These are phyloP conservation scores for Sesamia nonagrioides DNA, from an alignment of 1,140 invertebrate species.

Conservation along the genomic window DNA sequence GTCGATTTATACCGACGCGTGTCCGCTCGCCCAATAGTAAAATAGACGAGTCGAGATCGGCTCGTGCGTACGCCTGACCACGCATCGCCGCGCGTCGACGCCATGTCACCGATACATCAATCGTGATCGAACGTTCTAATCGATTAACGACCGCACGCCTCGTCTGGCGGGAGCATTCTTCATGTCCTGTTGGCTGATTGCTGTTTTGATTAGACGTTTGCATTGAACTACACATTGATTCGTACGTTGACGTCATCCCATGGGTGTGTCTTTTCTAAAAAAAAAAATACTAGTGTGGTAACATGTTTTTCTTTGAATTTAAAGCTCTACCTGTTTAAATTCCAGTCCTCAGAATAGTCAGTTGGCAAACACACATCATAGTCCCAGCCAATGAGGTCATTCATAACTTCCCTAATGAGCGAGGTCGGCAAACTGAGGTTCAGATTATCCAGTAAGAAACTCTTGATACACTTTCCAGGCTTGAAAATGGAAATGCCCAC, in stretches of 20 bases:
- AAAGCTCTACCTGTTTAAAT: not conserved
- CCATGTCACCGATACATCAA: conserved; percentile 79
- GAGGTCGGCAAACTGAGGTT: conserved; percentile 8
- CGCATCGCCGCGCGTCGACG: conserved; percentile 60
- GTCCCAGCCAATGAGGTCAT: conserved; percentile 26
- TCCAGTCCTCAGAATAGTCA: not conserved
- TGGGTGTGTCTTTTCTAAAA: not conserved
- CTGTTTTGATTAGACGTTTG: conserved; percentile 53
- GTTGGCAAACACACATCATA: conserved; percentile 23
- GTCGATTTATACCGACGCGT: conserved; percentile 76
- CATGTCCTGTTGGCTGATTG: conserved; percentile 59
- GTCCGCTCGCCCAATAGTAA: conserved; percentile 75
- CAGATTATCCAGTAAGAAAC: conserved; percentile 27
- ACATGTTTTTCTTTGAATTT: not conserved
- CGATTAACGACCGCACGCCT: conserved; percentile 70
- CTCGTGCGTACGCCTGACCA: conserved; percentile 65
- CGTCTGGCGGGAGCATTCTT: conserved; percentile 59
- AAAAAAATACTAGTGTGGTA: not conserved
- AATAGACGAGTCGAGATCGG: conserved; percentile 62
- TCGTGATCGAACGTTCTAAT: conserved; percentile 77
- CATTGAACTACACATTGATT: not conserved
- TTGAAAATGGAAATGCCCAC: conserved; percentile 16
- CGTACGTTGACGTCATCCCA: not conserved
- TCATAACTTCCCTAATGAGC: conserved; percentile 34
- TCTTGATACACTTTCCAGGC: conserved; percentile 12